These are phyloP conservation scores for Amphibalanus amphitrite DNA, from an alignment of 1,140 invertebrate genomes.

Conservation along the genomic window DNA sequence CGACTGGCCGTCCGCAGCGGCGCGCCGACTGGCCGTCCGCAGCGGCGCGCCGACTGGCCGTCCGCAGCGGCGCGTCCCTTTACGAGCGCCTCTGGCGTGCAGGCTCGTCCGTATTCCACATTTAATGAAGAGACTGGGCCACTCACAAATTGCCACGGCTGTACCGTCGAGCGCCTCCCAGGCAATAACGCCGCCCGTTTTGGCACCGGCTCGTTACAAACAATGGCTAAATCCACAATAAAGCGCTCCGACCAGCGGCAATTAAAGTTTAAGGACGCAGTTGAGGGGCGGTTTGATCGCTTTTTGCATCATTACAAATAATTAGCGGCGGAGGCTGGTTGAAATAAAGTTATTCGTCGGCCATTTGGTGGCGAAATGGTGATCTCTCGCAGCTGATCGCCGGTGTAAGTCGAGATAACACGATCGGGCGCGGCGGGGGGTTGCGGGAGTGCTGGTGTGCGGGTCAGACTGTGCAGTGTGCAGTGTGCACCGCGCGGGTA, in stretches of 20 bases:
- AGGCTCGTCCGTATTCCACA: background rate
- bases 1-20: background rate
- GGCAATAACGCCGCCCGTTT: background rate
- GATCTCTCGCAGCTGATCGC: background rate
- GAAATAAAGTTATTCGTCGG: background rate
- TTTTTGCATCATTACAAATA: conserved; percentile 1
- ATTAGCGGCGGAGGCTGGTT: background rate
- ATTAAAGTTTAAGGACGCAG: background rate
- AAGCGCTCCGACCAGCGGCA: background rate
- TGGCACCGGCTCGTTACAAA: background rate
- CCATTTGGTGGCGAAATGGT: background rate
- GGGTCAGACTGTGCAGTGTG: no score
- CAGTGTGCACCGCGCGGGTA: no score
- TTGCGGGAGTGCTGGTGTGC: no score
- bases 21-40: background rate
- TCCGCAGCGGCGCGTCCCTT: background rate
- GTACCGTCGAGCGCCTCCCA: background rate
- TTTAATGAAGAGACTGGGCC: background rate
- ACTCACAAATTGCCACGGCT: background rate
- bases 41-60: background rate
- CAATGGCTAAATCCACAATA: background rate
- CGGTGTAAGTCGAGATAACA: background rate
- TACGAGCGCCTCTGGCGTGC: background rate
- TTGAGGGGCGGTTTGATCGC: background rate
- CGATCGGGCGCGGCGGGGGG: no score